A percentile compares a stretch with the other conserved stretches of the same genome.
Evolutionary conservation across 2,888 invertebrate species (phyloP).

Genomic region (Phengaris arion): DNA sequence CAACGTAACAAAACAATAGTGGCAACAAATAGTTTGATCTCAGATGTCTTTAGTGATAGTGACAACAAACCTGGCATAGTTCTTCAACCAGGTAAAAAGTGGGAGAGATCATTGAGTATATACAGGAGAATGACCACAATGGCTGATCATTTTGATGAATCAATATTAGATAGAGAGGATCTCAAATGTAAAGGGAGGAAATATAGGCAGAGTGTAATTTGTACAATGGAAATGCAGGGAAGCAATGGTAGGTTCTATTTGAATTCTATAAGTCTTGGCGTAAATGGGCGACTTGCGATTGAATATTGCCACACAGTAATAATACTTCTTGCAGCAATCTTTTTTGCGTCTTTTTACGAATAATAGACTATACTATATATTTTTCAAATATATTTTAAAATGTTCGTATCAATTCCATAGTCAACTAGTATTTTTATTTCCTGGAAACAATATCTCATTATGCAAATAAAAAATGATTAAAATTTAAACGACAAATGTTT

Average conservation of each 20-base stretch:
- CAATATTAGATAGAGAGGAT: constrained; percentile 64
- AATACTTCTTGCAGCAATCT: too few species aligned
- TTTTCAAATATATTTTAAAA: too few species aligned
- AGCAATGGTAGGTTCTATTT: constrained; percentile 49
- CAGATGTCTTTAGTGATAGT: not conserved
- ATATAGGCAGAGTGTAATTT: constrained; percentile 76
- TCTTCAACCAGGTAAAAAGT: constrained; percentile 83
- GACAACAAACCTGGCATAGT: constrained; percentile 56
- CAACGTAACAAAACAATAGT: not conserved
- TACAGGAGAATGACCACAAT: constrained; percentile 74
- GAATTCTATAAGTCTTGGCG: constrained; percentile 13
- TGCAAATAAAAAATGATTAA: too few species aligned
- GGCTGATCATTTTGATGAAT: constrained; percentile 59
- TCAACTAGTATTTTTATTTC: too few species aligned
- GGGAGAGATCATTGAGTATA: constrained; percentile 82
- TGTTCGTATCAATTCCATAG: too few species aligned
- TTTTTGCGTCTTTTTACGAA: too few species aligned
- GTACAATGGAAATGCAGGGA: constrained; percentile 76
- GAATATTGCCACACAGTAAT: too few species aligned
- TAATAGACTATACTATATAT: too few species aligned
- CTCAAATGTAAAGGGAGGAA: constrained; percentile 71
- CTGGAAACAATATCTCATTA: too few species aligned
- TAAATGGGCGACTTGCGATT: too few species aligned
- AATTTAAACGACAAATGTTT: too few species aligned
- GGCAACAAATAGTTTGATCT: not conserved